phyloP scores from a whole-genome alignment of 2,113 vertebrate genomes.

The Podiceps cristatus region DNA sequence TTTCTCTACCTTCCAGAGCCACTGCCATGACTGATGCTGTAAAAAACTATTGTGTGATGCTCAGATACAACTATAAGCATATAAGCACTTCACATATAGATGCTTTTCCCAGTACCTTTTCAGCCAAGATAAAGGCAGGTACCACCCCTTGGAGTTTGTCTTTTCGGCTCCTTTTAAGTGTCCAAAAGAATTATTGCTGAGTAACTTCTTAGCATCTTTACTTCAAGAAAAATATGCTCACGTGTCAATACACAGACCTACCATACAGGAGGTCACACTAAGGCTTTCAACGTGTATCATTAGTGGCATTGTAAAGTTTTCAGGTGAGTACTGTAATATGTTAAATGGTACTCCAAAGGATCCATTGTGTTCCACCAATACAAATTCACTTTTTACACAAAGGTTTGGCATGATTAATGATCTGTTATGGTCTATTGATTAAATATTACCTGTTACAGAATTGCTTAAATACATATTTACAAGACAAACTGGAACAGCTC shows the following conservation, averaged over 20 bases:
- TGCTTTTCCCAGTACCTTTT: background rate
- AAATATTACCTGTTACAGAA: constrained; percentile 70
- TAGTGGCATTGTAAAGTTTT: background rate
- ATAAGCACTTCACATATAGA: background rate
- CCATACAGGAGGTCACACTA: background rate
- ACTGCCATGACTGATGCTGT: background rate
- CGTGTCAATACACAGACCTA: background rate
- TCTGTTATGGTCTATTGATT: constrained; percentile 55
- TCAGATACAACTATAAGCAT: background rate
- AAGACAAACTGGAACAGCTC: constrained; percentile 67
- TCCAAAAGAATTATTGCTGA: background rate
- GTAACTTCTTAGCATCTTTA: background rate
- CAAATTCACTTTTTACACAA: constrained; percentile 60
- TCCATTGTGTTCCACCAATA: constrained; percentile 33
- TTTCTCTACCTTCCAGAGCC: background rate
- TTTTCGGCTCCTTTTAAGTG: background rate
- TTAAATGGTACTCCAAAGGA: background rate
- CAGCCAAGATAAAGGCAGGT: background rate
- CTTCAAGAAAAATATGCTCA: background rate
- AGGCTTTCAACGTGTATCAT: background rate
- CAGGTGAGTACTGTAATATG: background rate
- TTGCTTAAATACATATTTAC: constrained; percentile 66
- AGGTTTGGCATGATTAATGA: constrained; percentile 72
- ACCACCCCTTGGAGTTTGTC: background rate
- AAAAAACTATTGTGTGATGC: background rate